Percentiles rank a stretch among this genome's conserved stretches.
Evolutionary conservation across 2,888 invertebrate genomes (phyloP).

Genomic region (Drosophila mulleri): DNA sequence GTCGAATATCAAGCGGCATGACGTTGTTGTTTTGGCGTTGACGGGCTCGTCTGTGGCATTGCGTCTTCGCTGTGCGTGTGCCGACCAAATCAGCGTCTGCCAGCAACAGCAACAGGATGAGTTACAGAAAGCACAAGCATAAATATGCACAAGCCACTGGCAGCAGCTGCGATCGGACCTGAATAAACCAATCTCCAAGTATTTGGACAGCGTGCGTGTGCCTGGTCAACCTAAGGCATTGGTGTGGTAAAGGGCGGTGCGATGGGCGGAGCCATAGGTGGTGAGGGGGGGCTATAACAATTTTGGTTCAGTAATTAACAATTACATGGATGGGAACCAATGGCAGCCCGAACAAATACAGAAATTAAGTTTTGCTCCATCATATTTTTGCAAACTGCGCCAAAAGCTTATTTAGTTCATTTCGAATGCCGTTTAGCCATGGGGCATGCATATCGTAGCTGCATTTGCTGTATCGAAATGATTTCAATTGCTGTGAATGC

Average conservation of each 20-base stretch:
- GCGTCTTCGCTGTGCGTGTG: slow-evolving; percentile 61
- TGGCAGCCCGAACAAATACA: slow-evolving; percentile 55
- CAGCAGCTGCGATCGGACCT: slow-evolving; percentile 50
- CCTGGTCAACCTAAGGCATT: slow-evolving; percentile 1
- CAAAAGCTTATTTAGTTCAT: slow-evolving; percentile 7
- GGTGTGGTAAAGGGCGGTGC: background rate
- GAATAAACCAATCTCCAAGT: slow-evolving; percentile 3
- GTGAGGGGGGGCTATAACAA: slow-evolving; percentile 20
- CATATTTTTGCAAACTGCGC: slow-evolving; percentile 16
- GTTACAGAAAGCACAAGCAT: slow-evolving; percentile 49
- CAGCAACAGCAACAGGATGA: slow-evolving; percentile 40
- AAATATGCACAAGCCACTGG: slow-evolving; percentile 65
- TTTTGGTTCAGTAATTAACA: slow-evolving; percentile 70
- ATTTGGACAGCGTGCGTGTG: slow-evolving; percentile 46
- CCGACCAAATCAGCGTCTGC: slow-evolving; percentile 65
- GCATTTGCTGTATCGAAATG: background rate
- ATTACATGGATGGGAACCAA: slow-evolving; percentile 72
- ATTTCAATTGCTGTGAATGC: background rate
- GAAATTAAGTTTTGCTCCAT: slow-evolving; percentile 42
- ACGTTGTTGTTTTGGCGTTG: slow-evolving; percentile 69
- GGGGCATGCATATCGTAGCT: background rate
- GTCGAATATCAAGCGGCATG: slow-evolving; percentile 63
- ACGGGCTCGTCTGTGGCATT: slow-evolving; percentile 50
- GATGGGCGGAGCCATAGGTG: background rate
- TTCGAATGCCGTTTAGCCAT: slow-evolving; percentile 9